Evolutionary conservation across 2,797 vertebrate species (phyloP), one percentile per base, ranked within the genome.

Genomic region (Vireo griseus): DNA sequence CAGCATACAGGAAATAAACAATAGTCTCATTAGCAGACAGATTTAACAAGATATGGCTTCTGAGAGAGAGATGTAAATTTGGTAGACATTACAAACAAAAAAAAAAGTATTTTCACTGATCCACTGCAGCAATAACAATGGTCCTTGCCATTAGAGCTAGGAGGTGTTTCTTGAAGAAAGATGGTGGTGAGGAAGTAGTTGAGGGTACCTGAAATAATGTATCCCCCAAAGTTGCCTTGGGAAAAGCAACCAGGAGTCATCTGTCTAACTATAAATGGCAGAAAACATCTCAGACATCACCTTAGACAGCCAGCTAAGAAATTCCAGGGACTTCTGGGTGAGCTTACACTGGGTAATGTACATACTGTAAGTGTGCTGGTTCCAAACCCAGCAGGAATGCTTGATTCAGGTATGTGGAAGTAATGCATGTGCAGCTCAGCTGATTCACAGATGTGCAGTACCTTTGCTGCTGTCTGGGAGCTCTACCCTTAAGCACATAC

Each of bases 31-130:
- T 92, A 73, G 51, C 63, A 90, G 88, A 16, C 8, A 57, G 76
- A 84, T 92, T 78, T 94, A 55, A 68, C 44, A 90, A 81, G 84
- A 52, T 88, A 55, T 2, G 35, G 51, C 59, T 94, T 86, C 82
- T 90, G 86, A 78, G 66, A 79, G 24, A 57, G 29, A 51, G 14
- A 26, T 22, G 6, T 45, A 87, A 59, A 87, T 63, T 45, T 89
- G 40, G 47, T 25, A 84, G 52, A n/a, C 72, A 62, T 44, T 63
- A 50, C 28, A 74, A 92, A 77, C 10, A 83, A 58, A 87, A 67
- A n/a, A 8, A 77, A 88, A n/a, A 35, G 35, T 40, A 62, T 69
- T 86, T 94, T 28, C 67, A 16, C 45, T 17, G 25, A 58, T 52
- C 14, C 62, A 10, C 35, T 84, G 50, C 61, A 72, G 42, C 37